A percentile compares a stretch with the other conserved stretches of the same genome.
Conservation (phyloP, 2,888 invertebrate species). For the Halictus quadricinctus region DNA sequence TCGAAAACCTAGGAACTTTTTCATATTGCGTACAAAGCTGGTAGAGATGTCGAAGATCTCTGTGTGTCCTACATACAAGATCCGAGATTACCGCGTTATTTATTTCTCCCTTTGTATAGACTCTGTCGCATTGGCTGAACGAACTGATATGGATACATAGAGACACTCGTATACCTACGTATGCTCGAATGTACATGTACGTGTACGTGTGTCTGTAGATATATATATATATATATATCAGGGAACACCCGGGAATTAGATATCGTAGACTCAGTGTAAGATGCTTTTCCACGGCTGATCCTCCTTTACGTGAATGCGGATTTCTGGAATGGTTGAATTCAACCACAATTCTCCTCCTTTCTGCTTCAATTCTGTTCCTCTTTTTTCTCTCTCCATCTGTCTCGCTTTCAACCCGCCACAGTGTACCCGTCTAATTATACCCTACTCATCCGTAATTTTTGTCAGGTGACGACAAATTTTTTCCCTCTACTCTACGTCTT, state of each 20-base stretch:
- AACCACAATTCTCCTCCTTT: slow-evolving; percentile 37
- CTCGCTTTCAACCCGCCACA: slow-evolving; percentile 25
- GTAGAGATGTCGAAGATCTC: slow-evolving; percentile 36
- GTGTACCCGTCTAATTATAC: slow-evolving; percentile 41
- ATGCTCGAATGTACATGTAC: background rate
- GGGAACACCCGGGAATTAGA: slow-evolving; percentile 74
- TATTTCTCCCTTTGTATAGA: slow-evolving; percentile 76
- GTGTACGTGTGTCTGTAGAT: background rate
- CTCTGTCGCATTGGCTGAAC: slow-evolving; percentile 59
- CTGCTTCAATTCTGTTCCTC: background rate
- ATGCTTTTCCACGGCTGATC: slow-evolving; percentile 74
- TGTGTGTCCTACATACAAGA: slow-evolving; percentile 65
- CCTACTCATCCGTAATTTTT: slow-evolving; percentile 32
- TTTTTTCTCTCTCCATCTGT: slow-evolving; percentile 20
- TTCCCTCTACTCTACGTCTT: background rate
- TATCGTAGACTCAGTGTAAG: slow-evolving; percentile 69
- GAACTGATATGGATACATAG: slow-evolving; percentile 27
- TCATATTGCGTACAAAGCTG: background rate
- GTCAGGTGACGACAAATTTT: background rate
- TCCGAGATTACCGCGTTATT: slow-evolving; percentile 75
- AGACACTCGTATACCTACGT: background rate
- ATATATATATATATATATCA: slow-evolving; percentile 70
- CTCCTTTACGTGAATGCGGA: slow-evolving; percentile 65
- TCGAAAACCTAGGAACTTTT: slow-evolving; percentile 17
- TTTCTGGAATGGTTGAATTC: slow-evolving; percentile 60